Conservation (phyloP, 1,140 invertebrate genomes). For the Eurosta solidaginis region DNA sequence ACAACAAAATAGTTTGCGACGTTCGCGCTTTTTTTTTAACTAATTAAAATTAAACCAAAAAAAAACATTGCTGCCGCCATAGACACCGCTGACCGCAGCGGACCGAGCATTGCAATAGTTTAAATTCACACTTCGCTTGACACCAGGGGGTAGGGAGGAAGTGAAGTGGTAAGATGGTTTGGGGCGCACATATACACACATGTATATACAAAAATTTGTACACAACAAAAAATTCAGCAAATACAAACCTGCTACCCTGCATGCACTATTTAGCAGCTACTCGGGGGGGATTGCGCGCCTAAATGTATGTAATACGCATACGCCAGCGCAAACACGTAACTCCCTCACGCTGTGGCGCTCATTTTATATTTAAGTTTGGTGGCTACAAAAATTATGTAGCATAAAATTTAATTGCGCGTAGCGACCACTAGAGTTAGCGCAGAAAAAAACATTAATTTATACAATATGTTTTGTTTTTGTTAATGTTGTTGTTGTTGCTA, state of each 20-base stretch:
- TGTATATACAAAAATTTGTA: neutral
- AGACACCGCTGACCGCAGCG: neutral
- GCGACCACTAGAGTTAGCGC: neutral
- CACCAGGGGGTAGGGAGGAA: too few relatives aligned
- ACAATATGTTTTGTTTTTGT: too few relatives aligned
- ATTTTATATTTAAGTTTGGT: neutral
- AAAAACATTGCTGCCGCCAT: neutral
- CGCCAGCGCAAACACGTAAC: neutral
- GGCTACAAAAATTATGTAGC: constrained; percentile 17
- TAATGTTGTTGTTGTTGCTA: too few relatives aligned
- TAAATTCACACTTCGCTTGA: neutral
- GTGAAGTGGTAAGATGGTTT: neutral
- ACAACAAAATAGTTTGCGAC: neutral
- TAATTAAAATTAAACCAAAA: neutral
- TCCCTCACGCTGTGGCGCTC: neutral
- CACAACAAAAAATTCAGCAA: neutral
- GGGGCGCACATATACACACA: neutral
- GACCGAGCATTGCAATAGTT: neutral
- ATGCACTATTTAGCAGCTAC: neutral
- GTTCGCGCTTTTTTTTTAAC: neutral
- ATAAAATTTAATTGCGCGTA: constrained; percentile 15
- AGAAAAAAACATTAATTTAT: neutral
- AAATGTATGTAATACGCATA: neutral
- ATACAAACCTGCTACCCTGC: neutral
- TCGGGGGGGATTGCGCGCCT: neutral